Evolutionary conservation across 2,113 vertebrate species (phyloP), one percentile per base, ranked within the genome.

Genomic region (Gymnogyps californianus): DNA sequence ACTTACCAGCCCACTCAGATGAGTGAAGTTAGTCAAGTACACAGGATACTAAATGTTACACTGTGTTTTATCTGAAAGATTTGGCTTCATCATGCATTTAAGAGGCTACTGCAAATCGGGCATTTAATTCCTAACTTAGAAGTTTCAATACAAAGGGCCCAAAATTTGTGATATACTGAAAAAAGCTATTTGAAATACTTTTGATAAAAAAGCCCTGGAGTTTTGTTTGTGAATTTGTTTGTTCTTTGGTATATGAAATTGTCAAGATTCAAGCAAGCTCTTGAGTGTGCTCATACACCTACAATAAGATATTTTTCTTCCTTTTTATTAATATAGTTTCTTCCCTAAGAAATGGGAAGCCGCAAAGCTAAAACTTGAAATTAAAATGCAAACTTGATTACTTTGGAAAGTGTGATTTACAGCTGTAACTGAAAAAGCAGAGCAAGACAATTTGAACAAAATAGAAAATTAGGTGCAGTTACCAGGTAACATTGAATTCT

Each of bases 1-100:
- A 1, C 18, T 61, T 75, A 14, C 20, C 19, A 40, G 1, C 21
- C 31, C 8, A 1, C 36, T 29, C 18, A 8, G 18, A 3, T 26
- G 26, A 67, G 15, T 36, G 75, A 38, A 21, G 26, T 44, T 58
- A 26, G 5, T 64, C 20, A 71, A 51, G 59, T 31, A 19, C 24
- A 6, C 8, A 16, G 55, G 24, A 72, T 24, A 7, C 11, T 59
- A 5, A 5, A 10, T 8, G 29, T 38, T 19, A 4, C 2, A 6
- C 42, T 12, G 8, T 51, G 18, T 28, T 95, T 80, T 47, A 29
- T 42, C n/a, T 20, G 66, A 59, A 79, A 51, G 11, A 2, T n/a
- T 65, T 76, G 44, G 14, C 31, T 76, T 52, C 16, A 21, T 7
- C 19, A 1, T 36, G 20, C 8, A 3, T 75, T 44, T 66, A 47